A percentile compares a stretch with the other conserved stretches of the same genome.
phyloP scores from a whole-genome alignment of 2,888 invertebrate species.

The Elaeidobius kamerunicus region DNA sequence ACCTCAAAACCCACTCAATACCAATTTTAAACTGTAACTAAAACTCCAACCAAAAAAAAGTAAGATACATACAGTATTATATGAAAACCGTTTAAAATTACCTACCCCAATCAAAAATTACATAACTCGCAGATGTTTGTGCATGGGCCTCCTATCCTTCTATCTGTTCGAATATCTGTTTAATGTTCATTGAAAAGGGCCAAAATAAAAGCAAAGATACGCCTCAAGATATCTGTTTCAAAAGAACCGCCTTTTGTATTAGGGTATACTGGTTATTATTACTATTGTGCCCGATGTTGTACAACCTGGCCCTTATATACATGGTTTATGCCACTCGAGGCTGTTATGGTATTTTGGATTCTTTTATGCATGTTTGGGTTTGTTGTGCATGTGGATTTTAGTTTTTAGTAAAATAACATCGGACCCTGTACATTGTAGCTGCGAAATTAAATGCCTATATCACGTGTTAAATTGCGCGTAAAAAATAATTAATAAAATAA shows the following conservation, averaged over 20 bases:
- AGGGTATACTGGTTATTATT: conserved; percentile 38
- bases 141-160: conserved; percentile 4
- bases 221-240: conserved; percentile 30
- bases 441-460: no score
- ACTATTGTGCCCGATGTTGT: no score
- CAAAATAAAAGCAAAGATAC: conserved; percentile 27
- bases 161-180: conserved; percentile 24
- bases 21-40: conserved; percentile 7
- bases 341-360: no score
- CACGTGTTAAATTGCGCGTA: no score
- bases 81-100: neutral
- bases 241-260: conserved; percentile 28
- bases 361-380: no score
- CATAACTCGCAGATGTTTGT: conserved; percentile 25
- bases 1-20: neutral
- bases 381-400: no score
- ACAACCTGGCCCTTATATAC: no score
- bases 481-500: no score
- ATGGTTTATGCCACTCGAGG: no score
- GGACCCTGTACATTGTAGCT: no score
- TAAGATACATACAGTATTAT: neutral
- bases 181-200: conserved; percentile 22
- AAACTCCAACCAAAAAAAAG: neutral
- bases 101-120: conserved; percentile 19
- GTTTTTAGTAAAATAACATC: no score